Base-by-base conservation (phyloP, 2,113 vertebrate genomes). In the Sinocyclocheilus grahami region DNA sequence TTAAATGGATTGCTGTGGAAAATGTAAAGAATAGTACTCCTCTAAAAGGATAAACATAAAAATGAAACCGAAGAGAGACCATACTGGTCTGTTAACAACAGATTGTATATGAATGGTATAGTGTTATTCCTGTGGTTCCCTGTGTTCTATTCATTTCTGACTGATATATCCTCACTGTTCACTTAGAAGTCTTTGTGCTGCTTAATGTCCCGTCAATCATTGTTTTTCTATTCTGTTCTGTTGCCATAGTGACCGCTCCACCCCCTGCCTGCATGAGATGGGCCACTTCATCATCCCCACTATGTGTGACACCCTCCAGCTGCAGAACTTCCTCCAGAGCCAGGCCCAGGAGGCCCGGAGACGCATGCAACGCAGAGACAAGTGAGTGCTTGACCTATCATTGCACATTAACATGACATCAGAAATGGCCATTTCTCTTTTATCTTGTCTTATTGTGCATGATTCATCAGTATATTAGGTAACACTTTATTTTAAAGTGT, bases 221-320 rank as follows among this genome's bases (percentile, higher is more conserved):
- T 80, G 20, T 13, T 2, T 81, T 72, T 71, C 60, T 65, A n/a
- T 81, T 89, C 58, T 87, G 42, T 90, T 78, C 86, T 76, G 76
- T 75, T 39, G 58, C 83, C 85, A 14, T 92, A 99, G 98, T 85
- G 96, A 97, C 91, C 95, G 95, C 58, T 95, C 95, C 0, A 91
- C 92, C 22, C 96, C 96, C 46, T 93, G 94, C 76, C 92, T 99
- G 77, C 98, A 99, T 81, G 95, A 97, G 88, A 93, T 93, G 42
- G 98, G 98, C 0, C 96, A 99, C 87, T 99, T 99, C 67, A 95
- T 90, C 3, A 93, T 99, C 90, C 97, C 98, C 5, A 90, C 91
- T 0, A 86, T 91, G 42, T 97, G 96, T 84, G 97, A 99, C 78
- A 94, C 92, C 8, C 89, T 89, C 51, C 88, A 92, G 51, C 95